These are phyloP conservation scores for Phrynosoma platyrhinos DNA, from an alignment of 2,113 vertebrate species.

Conservation along the genomic window DNA sequence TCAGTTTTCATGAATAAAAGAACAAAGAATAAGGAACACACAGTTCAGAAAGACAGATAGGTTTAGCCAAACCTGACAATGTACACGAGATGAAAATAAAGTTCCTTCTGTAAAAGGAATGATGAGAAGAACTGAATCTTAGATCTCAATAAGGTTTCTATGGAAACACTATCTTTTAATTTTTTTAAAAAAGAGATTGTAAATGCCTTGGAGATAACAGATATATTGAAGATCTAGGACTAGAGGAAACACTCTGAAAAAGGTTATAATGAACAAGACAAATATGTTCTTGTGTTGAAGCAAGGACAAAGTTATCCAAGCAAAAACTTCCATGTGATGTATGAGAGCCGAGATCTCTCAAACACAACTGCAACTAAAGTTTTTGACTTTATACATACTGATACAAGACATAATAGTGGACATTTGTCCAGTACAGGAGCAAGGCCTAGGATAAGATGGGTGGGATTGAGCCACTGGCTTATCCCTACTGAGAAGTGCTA, in stretches of 20 bases:
- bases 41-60: conserved; percentile 74
- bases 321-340: neutral
- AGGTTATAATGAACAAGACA: conserved; percentile 22
- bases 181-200: conserved; percentile 53
- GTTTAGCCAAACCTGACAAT: conserved; percentile 72
- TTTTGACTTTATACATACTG: neutral
- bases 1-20: conserved; percentile 75
- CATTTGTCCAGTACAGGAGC: neutral
- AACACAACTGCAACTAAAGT: neutral
- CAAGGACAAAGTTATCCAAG: conserved; percentile 6
- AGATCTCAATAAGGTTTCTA: conserved; percentile 75
- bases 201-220: conserved; percentile 57
- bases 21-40: conserved; percentile 75
- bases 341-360: neutral
- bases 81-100: conserved; percentile 78
- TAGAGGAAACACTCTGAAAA: conserved; percentile 41
- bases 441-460: neutral
- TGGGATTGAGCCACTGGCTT: neutral
- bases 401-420: neutral
- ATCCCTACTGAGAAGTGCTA: neutral
- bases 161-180: conserved; percentile 71
- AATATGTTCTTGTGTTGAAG: neutral
- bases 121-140: conserved; percentile 60
- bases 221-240: conserved; percentile 60
- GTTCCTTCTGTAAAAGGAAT: conserved; percentile 75